Evolutionary conservation across 2,797 vertebrate genomes (phyloP).

Genomic region (Amblyraja radiata): DNA sequence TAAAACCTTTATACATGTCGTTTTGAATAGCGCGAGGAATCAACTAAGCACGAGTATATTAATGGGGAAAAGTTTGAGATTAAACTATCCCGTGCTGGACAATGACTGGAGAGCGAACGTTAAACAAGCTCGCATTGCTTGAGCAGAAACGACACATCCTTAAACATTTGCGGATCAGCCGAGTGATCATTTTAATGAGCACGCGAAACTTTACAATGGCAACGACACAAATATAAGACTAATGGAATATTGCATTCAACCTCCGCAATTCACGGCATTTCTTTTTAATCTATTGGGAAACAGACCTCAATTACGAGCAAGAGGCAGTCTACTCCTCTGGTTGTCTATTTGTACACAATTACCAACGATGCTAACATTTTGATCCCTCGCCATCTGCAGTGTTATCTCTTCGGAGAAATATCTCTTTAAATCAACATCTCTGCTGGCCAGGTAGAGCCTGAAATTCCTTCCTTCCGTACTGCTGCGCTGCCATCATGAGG

Average conservation of each 20-base stretch:
- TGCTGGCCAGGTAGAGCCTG: not conserved
- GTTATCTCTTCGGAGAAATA: not conserved
- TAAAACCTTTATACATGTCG: not conserved
- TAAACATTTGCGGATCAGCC: not conserved
- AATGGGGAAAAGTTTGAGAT: not conserved
- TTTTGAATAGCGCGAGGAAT: not conserved
- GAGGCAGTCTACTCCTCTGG: not conserved
- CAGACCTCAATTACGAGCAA: not conserved
- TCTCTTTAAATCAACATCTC: not conserved
- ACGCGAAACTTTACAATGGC: not conserved
- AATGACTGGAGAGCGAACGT: not conserved
- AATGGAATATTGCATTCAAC: not conserved
- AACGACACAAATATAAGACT: not conserved
- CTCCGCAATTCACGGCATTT: not conserved
- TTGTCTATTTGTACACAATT: not conserved
- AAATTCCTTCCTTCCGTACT: not conserved
- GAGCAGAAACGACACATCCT: not conserved
- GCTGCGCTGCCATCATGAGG: constrained; percentile 33
- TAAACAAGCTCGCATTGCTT: not conserved
- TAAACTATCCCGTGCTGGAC: not conserved
- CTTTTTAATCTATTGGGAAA: not conserved
- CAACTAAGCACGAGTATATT: not conserved
- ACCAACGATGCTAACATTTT: not conserved
- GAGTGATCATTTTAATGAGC: not conserved
- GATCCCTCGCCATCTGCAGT: not conserved